phyloP scores from a whole-genome alignment of 1,140 invertebrate species.

The Colletes latitarsis region DNA sequence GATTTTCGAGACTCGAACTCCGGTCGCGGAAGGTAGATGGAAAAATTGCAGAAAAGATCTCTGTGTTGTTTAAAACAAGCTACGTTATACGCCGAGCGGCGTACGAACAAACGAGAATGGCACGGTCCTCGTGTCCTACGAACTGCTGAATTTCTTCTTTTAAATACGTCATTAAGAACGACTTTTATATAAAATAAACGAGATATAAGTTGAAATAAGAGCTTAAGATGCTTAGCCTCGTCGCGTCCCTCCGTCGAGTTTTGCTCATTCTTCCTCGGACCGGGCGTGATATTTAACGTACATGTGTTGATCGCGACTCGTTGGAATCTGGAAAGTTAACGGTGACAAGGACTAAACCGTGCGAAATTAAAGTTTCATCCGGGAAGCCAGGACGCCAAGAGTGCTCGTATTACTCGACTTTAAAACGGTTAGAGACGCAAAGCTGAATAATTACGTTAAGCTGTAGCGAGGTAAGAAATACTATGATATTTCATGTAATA shows the following conservation, averaged over 20 bases:
- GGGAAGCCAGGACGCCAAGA: neutral
- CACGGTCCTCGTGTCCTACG: too few species aligned
- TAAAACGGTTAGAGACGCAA: conserved; percentile 55
- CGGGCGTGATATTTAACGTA: neutral
- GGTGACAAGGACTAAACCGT: conserved; percentile 8
- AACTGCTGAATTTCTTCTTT: too few species aligned
- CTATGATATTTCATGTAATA: conserved; percentile 60
- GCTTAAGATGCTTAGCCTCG: too few species aligned
- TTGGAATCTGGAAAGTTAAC: conserved; percentile 12
- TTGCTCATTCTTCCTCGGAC: too few species aligned
- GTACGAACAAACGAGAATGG: too few species aligned
- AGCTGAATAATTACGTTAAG: conserved; percentile 61
- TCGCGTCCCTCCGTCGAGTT: too few species aligned
- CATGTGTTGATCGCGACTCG: neutral
- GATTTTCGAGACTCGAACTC: neutral
- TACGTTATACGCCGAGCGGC: too few species aligned
- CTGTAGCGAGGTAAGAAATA: conserved; percentile 50
- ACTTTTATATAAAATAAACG: too few species aligned
- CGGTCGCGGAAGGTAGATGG: neutral
- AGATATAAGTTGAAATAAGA: too few species aligned
- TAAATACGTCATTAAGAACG: too few species aligned
- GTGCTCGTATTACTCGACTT: conserved; percentile 42
- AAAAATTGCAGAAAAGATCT: too few species aligned
- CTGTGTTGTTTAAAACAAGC: too few species aligned
- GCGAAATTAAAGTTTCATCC: conserved; percentile 32